phyloP scores from a whole-genome alignment of 2,797 vertebrate species.

The Antennarius maculatus region DNA sequence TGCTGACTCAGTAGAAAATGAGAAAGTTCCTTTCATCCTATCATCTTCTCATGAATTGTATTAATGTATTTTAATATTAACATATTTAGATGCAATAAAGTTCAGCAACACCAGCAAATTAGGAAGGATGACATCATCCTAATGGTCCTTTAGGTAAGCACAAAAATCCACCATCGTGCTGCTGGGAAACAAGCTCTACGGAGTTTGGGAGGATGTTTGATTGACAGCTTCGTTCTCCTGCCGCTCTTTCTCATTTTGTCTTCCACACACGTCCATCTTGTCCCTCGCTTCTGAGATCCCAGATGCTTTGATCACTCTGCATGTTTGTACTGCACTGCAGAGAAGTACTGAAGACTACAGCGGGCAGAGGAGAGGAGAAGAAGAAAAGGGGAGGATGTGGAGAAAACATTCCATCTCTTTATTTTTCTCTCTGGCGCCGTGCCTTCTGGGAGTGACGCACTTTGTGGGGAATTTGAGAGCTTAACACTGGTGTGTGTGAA shows the following conservation, averaged over 20 bases:
- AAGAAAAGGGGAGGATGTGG: constrained; percentile 41
- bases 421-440: constrained; percentile 64
- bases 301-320: constrained; percentile 68
- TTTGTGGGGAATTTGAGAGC: constrained; percentile 64
- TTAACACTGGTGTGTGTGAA: constrained; percentile 51
- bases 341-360: constrained; percentile 52
- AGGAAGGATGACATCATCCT: constrained; percentile 12
- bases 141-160: constrained; percentile 39
- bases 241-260: constrained; percentile 51
- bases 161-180: constrained; percentile 25
- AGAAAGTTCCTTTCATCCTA: neutral
- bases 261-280: constrained; percentile 62
- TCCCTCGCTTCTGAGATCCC: constrained; percentile 63
- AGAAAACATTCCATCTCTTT: constrained; percentile 63
- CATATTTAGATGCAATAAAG: neutral
- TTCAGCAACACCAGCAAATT: neutral
- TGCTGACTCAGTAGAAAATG: neutral
- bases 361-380: constrained; percentile 39
- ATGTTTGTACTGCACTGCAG: constrained; percentile 69
- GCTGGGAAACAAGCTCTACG: constrained; percentile 31
- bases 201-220: constrained; percentile 41
- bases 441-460: constrained; percentile 54
- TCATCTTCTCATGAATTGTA: neutral
- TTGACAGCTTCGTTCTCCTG: constrained; percentile 52
- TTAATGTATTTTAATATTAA: too few species aligned